Base-by-base conservation (phyloP, 2,888 invertebrate species). In the Epistrophe eligans region DNA sequence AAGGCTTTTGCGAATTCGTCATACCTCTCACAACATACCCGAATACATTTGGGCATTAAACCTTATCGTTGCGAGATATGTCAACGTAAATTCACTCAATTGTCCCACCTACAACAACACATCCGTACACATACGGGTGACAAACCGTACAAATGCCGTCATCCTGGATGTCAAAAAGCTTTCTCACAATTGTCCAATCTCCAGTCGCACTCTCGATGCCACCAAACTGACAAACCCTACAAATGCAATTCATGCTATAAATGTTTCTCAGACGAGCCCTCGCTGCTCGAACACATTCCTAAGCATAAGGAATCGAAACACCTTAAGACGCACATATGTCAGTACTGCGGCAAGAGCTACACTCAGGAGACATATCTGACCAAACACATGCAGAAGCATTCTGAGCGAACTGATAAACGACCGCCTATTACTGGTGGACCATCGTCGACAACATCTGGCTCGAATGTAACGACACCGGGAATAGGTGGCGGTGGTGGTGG, bases 201-300 rank as follows among this genome's bases (percentile, higher is more conserved):
- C 90, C 99, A 99, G 95, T 98, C 98, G 92, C 99, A 99, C 94
- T 99, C 99, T 91, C 96, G 99, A 89, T 99, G 99, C 94, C 99
- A 99, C 94, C 99, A 99, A 93, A 99, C 99, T 88, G 99, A 99
- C 94, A 99, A 99, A 93, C 99, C 99, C 45, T 99, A 98, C 95
- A 99, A 99, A 94, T 99, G 99, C 94, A 99, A 99, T 95, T 99
- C 98, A 90, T 99, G 99, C 94, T 99, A 99, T 95, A 99, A 99
- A 94, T 99, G 99, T 94, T 99, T 99, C 94, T 96, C 97, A 89
- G 99, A 99, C 93, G 99, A 99, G 93, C 97, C 98, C 89, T 97
- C 98, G 89, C 95, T 99, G 89, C 95, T 99, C 90, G 99, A 99
- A 94, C 99, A 99, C 95, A 99, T 99, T 94, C 99, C 99, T 88